phyloP scores from a whole-genome alignment of 2,113 vertebrate species.

The Tiliqua scincoides region DNA sequence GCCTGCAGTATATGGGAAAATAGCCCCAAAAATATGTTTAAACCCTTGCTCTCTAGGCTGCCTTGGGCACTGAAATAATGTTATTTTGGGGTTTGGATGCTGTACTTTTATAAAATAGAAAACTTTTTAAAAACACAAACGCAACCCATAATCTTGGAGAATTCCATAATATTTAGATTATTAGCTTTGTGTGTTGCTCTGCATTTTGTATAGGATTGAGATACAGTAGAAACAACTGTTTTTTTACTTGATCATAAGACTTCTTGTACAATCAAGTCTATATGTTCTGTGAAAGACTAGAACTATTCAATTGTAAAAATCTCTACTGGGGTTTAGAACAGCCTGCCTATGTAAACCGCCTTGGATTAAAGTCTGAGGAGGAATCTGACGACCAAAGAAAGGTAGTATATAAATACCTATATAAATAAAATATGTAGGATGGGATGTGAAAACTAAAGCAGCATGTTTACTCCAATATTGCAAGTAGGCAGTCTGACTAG shows the following conservation, averaged over 20 bases:
- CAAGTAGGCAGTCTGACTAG: not conserved
- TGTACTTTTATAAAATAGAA: not conserved
- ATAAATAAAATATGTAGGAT: too few species aligned
- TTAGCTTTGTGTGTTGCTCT: not conserved
- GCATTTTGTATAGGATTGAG: not conserved
- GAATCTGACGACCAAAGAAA: too few species aligned
- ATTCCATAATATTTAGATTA: not conserved
- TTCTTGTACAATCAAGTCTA: not conserved
- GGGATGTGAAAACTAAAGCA: not conserved
- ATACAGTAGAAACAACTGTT: not conserved
- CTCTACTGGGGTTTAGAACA: too few species aligned
- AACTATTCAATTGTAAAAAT: too few species aligned
- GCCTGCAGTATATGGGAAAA: not conserved
- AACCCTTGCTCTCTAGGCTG: not conserved
- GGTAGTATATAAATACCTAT: too few species aligned
- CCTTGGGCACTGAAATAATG: not conserved
- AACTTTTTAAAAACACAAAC: not conserved
- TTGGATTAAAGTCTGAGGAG: too few species aligned
- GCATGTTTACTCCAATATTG: not conserved
- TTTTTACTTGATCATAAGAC: not conserved
- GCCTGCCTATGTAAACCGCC: too few species aligned
- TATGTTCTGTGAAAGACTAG: too few species aligned
- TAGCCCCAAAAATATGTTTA: not conserved
- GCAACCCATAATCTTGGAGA: too few species aligned
- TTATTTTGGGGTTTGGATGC: not conserved